These are phyloP conservation scores for Bhutanitis thaidina DNA, from an alignment of 2,888 invertebrate genomes.

Conservation along the genomic window DNA sequence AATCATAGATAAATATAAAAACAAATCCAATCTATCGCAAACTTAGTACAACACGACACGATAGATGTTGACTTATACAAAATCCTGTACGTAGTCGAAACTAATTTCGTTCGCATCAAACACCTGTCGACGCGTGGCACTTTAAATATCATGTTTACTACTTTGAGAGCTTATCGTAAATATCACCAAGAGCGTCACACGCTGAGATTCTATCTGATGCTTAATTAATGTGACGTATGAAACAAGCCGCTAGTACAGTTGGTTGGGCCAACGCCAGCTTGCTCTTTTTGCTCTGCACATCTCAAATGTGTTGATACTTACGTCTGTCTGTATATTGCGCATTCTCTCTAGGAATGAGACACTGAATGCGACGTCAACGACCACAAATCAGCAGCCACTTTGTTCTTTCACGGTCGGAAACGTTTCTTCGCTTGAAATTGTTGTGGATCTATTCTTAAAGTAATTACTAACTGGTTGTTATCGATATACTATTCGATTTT, in stretches of 20 bases:
- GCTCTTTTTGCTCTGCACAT: constrained; percentile 60
- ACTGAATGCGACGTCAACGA: constrained; percentile 49
- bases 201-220: constrained; percentile 61
- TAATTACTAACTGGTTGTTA: constrained; percentile 55
- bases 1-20: too few relatives aligned
- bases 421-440: constrained; percentile 50
- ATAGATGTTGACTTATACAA: too few relatives aligned
- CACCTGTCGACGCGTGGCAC: constrained; percentile 37
- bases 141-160: constrained; percentile 35
- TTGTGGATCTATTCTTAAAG: constrained; percentile 58
- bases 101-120: constrained; percentile 24
- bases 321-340: constrained; percentile 38
- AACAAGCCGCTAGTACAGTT: constrained; percentile 59
- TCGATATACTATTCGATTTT: constrained; percentile 47
- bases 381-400: constrained; percentile 74
- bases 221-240: constrained; percentile 72
- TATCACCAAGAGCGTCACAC: constrained; percentile 42
- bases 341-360: constrained; percentile 59
- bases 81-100: neutral
- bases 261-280: constrained; percentile 67
- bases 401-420: constrained; percentile 62
- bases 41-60: too few relatives aligned
- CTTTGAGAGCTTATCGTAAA: constrained; percentile 43
- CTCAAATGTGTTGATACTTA: constrained; percentile 36
- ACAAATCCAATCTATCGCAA: too few relatives aligned